These are phyloP conservation scores for Characodon lateralis DNA, from an alignment of 2,797 vertebrate species.

Conservation along the genomic window DNA sequence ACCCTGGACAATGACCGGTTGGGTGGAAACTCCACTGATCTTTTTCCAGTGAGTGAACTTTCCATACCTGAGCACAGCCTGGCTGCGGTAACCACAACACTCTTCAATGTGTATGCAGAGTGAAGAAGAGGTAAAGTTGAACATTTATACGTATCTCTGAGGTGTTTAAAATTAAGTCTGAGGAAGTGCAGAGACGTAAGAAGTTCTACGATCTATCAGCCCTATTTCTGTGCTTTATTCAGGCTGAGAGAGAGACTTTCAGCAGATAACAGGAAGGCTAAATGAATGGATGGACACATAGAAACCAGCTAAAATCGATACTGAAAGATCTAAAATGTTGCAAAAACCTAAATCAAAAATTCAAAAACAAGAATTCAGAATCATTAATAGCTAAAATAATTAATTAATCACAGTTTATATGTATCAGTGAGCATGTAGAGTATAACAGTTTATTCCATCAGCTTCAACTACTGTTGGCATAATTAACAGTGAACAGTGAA, in stretches of 20 bases:
- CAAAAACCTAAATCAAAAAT: background rate
- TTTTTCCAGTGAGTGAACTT: background rate
- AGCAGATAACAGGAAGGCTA: too few species aligned
- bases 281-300: background rate
- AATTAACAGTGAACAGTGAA: background rate
- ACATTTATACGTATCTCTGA: too few species aligned
- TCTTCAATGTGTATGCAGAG: background rate
- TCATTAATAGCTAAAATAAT: background rate
- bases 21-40: too few species aligned
- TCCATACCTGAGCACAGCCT: background rate
- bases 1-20: too few species aligned
- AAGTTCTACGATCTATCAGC: background rate
- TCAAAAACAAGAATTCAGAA: background rate
- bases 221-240: background rate
- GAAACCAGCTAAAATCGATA: background rate
- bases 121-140: background rate
- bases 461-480: conserved; percentile 7
- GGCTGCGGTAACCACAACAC: background rate
- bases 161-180: too few species aligned
- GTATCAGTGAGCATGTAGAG: background rate
- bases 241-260: background rate
- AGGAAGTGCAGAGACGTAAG: background rate
- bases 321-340: background rate
- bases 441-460: background rate
- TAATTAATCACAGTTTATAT: background rate